Evolutionary conservation across 2,888 invertebrate genomes (phyloP), one percentile per base, ranked within the genome.

Genomic region (Corbicula japonica): DNA sequence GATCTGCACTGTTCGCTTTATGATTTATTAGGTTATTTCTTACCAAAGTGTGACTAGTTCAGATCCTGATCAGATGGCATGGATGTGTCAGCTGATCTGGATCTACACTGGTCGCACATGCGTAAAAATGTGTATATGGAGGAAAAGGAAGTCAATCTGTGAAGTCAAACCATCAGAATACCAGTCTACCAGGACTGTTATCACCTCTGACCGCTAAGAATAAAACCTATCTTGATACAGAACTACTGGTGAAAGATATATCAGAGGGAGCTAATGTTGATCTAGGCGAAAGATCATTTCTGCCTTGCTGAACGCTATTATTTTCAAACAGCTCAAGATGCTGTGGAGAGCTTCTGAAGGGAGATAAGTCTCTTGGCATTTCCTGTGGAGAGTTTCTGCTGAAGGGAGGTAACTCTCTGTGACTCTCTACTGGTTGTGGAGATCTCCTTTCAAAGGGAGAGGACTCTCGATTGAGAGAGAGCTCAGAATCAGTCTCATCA

Each of bases 251-350:
- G 58, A 76, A 76, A 26, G 80, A 71, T 58, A 68, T 69, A 54
- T 78, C 73, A 50, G 75, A 76, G n/a, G 74, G 71, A 30, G 81
- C 75, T 8, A 81, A 28, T 46, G 83, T 76, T 41, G 76, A 78
- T 61, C 76, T 65, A 26, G 83, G 80, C 3, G 79, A 80, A 63
- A 48, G 69, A 23, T 70, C 65, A 50, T 66, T 60, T 34, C 61
- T 48, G 32, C 65, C 70, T 32, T 73, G 62, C 50, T 68, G 46
- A 4, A 68, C 38, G 10, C 48, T 76, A 48, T 70, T 66, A 28
- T 62, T 77, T 28, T 50, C 74, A 41, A 58, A 58, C 12, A 44
- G 32, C 63, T 69, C 56, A 21, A 35, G 41, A 32, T 63, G 76
- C 23, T 69, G 70, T 34, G 76, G 77, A 66, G 76, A 77, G 63